These are phyloP conservation scores for Polypedilum pembai DNA, from an alignment of 1,140 invertebrate species.

Conservation along the genomic window DNA sequence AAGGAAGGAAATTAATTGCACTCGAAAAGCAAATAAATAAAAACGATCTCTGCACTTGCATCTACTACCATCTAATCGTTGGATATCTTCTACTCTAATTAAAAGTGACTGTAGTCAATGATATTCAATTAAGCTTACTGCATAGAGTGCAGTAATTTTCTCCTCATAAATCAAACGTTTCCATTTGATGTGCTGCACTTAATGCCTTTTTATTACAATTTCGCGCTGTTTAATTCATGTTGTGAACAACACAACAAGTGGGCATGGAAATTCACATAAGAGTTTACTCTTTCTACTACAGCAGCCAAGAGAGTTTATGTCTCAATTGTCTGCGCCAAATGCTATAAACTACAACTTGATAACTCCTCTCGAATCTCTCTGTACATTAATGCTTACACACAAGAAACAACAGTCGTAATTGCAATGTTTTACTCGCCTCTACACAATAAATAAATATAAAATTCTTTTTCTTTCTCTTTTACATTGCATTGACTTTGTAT, in stretches of 20 bases:
- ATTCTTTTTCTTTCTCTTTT: not conserved
- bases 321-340: constrained; percentile 1
- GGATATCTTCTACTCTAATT: not conserved
- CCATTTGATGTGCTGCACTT: not conserved
- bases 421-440: not conserved
- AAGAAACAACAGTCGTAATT: constrained; percentile 8
- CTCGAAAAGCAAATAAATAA: not conserved
- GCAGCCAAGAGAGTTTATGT: not conserved
- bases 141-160: not conserved
- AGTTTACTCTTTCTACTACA: too few relatives aligned
- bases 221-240: not conserved
- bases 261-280: not conserved
- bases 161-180: constrained; percentile 10
- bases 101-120: not conserved
- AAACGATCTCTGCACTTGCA: not conserved
- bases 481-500: not conserved
- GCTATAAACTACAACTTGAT: not conserved
- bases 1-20: not conserved
- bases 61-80: not conserved
- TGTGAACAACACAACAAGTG: not conserved
- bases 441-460: too few relatives aligned
- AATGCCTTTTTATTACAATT: too few relatives aligned
- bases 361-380: not conserved
- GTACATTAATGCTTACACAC: not conserved
- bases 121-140: not conserved